phyloP scores from a whole-genome alignment of 1,140 invertebrate species.

The Pseudomyrmex flavicornis region DNA sequence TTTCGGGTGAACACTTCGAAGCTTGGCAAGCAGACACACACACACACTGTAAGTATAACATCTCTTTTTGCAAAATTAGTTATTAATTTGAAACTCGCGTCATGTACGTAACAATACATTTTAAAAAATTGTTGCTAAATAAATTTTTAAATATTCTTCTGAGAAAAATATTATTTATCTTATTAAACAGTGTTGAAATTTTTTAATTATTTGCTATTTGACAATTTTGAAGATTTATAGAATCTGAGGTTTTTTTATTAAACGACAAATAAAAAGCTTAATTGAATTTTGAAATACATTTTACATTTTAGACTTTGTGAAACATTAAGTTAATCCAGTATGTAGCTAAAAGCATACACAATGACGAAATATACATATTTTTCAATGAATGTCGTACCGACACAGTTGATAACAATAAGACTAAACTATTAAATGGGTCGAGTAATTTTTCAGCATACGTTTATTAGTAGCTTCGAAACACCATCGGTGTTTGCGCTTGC shows the following conservation, averaged over 20 bases:
- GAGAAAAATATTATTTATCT: not conserved
- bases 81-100: not conserved
- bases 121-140: not conserved
- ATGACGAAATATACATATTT: not conserved
- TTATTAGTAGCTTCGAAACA: not conserved
- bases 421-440: not conserved
- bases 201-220: too few species aligned
- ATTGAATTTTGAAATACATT: not conserved
- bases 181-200: not conserved
- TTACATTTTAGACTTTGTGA: not conserved
- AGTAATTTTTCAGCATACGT: conserved; percentile 14
- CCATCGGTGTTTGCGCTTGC: not conserved
- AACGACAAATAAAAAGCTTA: not conserved
- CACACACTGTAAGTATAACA: conserved; percentile 76
- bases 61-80: not conserved
- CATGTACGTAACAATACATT: not conserved
- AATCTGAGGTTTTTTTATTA: not conserved
- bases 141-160: not conserved
- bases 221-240: not conserved
- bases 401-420: conserved; percentile 13
- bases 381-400: conserved; percentile 6
- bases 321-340: too few species aligned
- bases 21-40: conserved; percentile 77
- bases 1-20: conserved; percentile 80
- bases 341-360: not conserved